Evolutionary conservation across 64 coral and sea anemone species (phyloP).

Genomic region (Orbicella faveolata): DNA sequence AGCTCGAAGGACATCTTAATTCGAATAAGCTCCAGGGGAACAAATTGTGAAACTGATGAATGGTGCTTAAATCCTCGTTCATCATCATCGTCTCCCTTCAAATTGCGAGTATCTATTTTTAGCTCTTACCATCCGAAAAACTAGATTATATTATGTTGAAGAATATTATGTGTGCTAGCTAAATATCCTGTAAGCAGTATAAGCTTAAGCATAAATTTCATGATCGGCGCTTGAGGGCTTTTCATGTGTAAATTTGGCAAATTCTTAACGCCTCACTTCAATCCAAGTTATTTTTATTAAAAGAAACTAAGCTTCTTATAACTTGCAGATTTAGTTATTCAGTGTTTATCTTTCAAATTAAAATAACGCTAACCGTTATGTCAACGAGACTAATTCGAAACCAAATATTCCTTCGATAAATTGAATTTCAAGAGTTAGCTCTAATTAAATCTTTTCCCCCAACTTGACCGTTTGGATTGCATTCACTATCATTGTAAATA

Average conservation of each 20-base stretch:
- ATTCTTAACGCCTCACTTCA: background rate
- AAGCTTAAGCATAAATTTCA: background rate
- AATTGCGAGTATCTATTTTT: no score
- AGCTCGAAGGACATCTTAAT: background rate
- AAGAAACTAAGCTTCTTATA: background rate
- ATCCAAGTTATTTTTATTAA: background rate
- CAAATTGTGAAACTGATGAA: no score
- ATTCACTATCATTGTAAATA: no score
- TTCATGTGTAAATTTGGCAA: constrained; percentile 20
- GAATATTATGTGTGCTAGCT: no score
- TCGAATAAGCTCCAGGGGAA: background rate
- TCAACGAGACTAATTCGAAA: background rate
- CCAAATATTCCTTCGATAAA: background rate
- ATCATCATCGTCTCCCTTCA: no score
- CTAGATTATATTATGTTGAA: no score
- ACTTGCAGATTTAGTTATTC: background rate
- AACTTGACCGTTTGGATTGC: no score
- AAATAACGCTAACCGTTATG: background rate
- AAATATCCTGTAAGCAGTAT: no score
- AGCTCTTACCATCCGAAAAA: no score
- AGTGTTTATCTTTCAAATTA: constrained; percentile 8
- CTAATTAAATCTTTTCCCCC: background rate
- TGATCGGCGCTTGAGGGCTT: background rate
- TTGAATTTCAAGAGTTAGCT: background rate
- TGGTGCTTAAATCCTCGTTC: no score